Conservation (phyloP, 2,888 invertebrate species). For the Volucella inanis region DNA sequence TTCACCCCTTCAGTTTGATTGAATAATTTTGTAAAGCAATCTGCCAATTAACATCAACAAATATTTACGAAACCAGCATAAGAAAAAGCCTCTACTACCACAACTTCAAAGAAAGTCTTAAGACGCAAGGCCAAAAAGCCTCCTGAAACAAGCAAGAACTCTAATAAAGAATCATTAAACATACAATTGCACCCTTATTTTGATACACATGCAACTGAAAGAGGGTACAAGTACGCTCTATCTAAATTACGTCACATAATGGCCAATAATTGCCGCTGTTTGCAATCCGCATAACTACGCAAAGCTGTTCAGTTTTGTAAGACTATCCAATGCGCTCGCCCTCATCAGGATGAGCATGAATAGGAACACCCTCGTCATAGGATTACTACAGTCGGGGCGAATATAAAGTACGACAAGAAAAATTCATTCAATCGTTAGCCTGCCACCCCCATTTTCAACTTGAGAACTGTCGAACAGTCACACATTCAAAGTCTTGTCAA, state of each 20-base stretch:
- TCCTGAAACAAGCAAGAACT: not conserved
- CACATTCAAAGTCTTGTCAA: conserved; percentile 77
- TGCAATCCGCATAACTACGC: conserved; percentile 53
- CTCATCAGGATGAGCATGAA: conserved; percentile 11
- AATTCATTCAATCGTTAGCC: conserved; percentile 35
- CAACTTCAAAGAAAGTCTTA: too few relatives aligned
- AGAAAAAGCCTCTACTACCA: too few relatives aligned
- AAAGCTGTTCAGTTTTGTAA: conserved; percentile 34
- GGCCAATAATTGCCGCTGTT: conserved; percentile 66
- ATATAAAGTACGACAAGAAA: not conserved
- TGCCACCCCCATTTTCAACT: conserved; percentile 15
- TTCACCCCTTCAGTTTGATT: too few relatives aligned
- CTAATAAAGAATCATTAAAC: not conserved
- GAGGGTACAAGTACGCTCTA: conserved; percentile 17
- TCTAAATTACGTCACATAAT: conserved; percentile 69
- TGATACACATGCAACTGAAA: not conserved
- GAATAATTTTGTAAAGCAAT: too few relatives aligned
- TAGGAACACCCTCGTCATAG: conserved; percentile 16
- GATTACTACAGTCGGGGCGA: not conserved
- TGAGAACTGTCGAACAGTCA: not conserved
- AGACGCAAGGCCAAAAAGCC: too few relatives aligned
- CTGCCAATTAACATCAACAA: too few relatives aligned
- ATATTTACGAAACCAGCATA: too few relatives aligned
- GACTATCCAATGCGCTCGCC: conserved; percentile 3
- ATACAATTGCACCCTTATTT: conserved; percentile 13